Evolutionary conservation across 2,797 vertebrate species (phyloP), one percentile per base, ranked within the genome.

Genomic region (Rhodeus uyekii): DNA sequence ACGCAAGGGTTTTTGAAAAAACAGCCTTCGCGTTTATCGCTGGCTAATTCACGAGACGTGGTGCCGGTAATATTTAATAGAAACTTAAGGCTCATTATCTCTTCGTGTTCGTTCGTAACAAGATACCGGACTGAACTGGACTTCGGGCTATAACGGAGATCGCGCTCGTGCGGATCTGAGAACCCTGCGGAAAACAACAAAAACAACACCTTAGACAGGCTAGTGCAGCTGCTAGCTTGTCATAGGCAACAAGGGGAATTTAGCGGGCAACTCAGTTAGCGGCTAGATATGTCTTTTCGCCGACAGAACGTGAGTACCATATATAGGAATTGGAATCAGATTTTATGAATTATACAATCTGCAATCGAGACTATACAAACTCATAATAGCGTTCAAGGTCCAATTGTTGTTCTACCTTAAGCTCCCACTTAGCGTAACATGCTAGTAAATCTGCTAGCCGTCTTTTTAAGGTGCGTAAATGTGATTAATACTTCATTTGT

Each of bases 211-310:
- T 75, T 36, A 16, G 74, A 8, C 83, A 83, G 81, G 83, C 77
- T 87, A 84, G 77, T 83, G 42, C 61, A 55, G 34, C 24, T 71
- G 61, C 80, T 75, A 78, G 79, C 71, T 81, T 63, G 79, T 80
- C 42, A 75, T 77, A 84, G 76, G 53, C 72, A 82, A 82, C 80
- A 82, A 78, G 81, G 83, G 63, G 73, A 83, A 78, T 81, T 84
- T 81, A 75, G 83, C 78, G 74, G 63, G 81, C 64, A 81, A 75
- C 78, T 22, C 61, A 64, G 64, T 84, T 78, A 76, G 81, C 78
- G 60, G 55, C 46, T 76, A 84, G 81, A 64, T 32, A 89, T 86
- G 86, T 87, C 86, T 87, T 88, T 89, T 84, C 86, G 86, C 80
- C 86, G 86, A 82, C 87, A 87, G 75, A 88, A 86, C 68, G 88